Percentiles rank a stretch among this genome's conserved stretches.
phyloP scores from a whole-genome alignment of 2,888 invertebrate genomes.

The Thecocarcelia acutangulata region DNA sequence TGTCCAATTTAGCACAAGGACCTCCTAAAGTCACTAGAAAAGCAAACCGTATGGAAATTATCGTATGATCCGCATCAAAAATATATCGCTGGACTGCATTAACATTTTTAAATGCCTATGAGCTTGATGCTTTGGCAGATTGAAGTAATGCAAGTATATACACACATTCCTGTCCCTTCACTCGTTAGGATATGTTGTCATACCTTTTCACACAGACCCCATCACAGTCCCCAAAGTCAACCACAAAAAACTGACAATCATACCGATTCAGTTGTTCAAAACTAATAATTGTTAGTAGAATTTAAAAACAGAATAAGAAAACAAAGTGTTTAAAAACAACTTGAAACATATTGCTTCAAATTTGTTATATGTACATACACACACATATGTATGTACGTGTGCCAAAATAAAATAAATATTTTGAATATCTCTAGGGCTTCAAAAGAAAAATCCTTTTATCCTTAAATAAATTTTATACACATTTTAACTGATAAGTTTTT shows the following conservation, averaged over 20 bases:
- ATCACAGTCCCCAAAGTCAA: conserved; percentile 16
- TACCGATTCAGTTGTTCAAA: conserved; percentile 57
- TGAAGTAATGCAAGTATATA: conserved; percentile 15
- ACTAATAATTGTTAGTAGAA: conserved; percentile 34
- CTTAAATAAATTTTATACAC: conserved; percentile 53
- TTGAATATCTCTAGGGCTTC: conserved; percentile 21
- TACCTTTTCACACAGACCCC: background rate
- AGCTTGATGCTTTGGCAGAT: conserved; percentile 59
- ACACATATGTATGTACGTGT: conserved; percentile 10
- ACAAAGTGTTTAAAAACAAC: conserved; percentile 23
- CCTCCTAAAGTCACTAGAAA: conserved; percentile 86
- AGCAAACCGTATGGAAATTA: conserved; percentile 87
- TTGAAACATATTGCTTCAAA: conserved; percentile 66
- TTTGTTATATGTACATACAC: conserved; percentile 10
- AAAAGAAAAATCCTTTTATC: conserved; percentile 24
- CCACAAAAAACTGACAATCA: conserved; percentile 63
- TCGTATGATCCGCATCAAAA: conserved; percentile 82
- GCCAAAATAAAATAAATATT: conserved; percentile 40
- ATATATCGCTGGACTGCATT: conserved; percentile 68
- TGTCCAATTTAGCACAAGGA: conserved; percentile 85
- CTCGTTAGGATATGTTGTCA: background rate
- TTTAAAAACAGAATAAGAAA: background rate
- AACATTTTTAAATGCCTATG: conserved; percentile 67
- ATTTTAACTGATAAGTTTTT: conserved; percentile 61
- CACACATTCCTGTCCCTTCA: background rate